Evolutionary conservation across 2,888 invertebrate genomes (phyloP), one percentile per base, ranked within the genome.

Genomic region (Eupithecia insigniata): DNA sequence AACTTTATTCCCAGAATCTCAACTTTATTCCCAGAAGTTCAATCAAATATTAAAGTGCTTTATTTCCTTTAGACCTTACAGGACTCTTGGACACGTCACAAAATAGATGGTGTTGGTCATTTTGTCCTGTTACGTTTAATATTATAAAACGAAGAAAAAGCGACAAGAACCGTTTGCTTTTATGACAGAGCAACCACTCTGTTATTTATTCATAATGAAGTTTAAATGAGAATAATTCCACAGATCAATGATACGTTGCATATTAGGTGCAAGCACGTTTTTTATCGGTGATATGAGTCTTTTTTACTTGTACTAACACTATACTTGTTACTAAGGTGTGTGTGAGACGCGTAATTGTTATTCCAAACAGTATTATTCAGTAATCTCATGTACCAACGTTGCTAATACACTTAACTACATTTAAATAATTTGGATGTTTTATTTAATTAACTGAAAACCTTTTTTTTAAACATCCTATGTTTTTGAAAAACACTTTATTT

Each of bases 361-460:
- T 85, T 89, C 90, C 89, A 90, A 83, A 87, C 94, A 94, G 93
- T 94, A 94, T 94, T 94, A 93, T 87, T 89, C 92, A 91, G 90
- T 93, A 93, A 93, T 92, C 90, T 92, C 89, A 92, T 93, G 94
- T 94, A 94, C 94, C 93, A 93, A 93, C 90, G 92, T 94, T 93
- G 93, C 93, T 94, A 93, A 93, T 93, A 94, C 92, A 94, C 93
- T 92, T 92, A 93, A 89, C 89, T 92, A 93, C 92, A 93, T 93
- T 93, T 91, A 93, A 92, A 90, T 92, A 90, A 84, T 68, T 70
- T 10, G 30, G 68, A 61, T 64, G 77, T 79, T 79, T 78, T 75
- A 77, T 79, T 77, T 5, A 14, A 22, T n/a, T n/a, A n/a, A n/a
- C n/a, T n/a, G n/a, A n/a, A n/a, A n/a, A n/a, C n/a, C n/a, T n/a